These are phyloP conservation scores for Bubalus kerabau DNA, from an alignment of 2,113 vertebrate genomes.

Conservation along the genomic window DNA sequence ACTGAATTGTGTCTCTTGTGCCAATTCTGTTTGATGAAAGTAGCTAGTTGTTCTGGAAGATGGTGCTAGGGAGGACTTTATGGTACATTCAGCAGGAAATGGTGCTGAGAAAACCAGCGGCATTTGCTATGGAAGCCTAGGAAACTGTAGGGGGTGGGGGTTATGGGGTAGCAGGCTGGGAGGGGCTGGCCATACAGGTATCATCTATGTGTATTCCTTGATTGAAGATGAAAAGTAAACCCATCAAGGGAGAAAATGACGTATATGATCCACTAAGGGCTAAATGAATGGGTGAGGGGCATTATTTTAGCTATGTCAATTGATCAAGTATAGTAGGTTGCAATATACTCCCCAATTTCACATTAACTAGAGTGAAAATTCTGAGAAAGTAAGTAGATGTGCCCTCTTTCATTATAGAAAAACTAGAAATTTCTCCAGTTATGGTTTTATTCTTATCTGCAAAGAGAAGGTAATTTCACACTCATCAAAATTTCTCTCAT, in stretches of 20 bases:
- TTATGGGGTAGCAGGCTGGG: accelerated
- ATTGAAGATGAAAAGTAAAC: background rate
- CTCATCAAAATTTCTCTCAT: background rate
- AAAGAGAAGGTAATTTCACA: background rate
- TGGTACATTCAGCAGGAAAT: background rate
- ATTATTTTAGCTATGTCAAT: background rate
- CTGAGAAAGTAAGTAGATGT: background rate
- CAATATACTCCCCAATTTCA: background rate
- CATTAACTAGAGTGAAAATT: background rate
- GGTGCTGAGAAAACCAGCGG: background rate
- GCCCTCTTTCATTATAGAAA: background rate
- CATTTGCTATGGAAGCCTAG: background rate
- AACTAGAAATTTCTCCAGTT: background rate
- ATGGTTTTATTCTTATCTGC: background rate
- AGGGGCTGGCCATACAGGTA: background rate
- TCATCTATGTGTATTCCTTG: background rate
- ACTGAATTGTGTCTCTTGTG: background rate
- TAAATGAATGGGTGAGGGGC: background rate
- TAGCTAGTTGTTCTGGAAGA: background rate
- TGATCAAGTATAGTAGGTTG: background rate
- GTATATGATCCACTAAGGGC: background rate
- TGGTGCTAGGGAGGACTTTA: background rate
- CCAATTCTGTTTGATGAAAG: background rate
- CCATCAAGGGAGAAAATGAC: background rate
- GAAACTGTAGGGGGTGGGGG: accelerated